phyloP scores from a whole-genome alignment of 2,888 invertebrate genomes.

The Tinea trinotella region DNA sequence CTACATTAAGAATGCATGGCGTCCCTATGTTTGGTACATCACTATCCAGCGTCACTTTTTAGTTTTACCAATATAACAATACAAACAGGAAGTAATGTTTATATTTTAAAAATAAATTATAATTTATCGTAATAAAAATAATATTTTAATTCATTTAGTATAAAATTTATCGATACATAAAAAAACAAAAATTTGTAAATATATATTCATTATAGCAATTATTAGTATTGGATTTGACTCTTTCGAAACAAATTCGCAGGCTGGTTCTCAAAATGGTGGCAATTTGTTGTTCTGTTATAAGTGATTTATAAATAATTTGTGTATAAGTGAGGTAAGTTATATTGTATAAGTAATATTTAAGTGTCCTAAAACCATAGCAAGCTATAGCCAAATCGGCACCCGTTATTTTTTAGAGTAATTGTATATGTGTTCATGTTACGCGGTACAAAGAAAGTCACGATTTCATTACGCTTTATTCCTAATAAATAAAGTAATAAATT shows the following conservation, averaged over 20 bases:
- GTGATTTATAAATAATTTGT: conserved; percentile 32
- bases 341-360: not conserved
- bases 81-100: not conserved
- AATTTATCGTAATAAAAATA: not conserved
- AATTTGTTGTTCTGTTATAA: conserved; percentile 68
- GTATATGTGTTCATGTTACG: not conserved
- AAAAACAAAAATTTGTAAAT: no score
- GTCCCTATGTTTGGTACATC: not conserved
- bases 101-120: not conserved
- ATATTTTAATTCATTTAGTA: not conserved
- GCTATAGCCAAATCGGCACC: no score
- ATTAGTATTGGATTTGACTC: not conserved
- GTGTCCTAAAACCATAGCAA: not conserved
- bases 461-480: not conserved
- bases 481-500: not conserved
- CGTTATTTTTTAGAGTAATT: no score
- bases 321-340: conserved; percentile 11
- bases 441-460: conserved; percentile 8
- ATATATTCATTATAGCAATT: not conserved
- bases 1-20: no score
- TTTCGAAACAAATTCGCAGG: conserved; percentile 12
- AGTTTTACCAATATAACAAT: conserved; percentile 3
- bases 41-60: not conserved
- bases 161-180: no score
- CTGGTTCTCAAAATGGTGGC: conserved; percentile 58